Evolutionary conservation across 2,888 invertebrate genomes (phyloP).

Genomic region (Linnaemya tessellans): DNA sequence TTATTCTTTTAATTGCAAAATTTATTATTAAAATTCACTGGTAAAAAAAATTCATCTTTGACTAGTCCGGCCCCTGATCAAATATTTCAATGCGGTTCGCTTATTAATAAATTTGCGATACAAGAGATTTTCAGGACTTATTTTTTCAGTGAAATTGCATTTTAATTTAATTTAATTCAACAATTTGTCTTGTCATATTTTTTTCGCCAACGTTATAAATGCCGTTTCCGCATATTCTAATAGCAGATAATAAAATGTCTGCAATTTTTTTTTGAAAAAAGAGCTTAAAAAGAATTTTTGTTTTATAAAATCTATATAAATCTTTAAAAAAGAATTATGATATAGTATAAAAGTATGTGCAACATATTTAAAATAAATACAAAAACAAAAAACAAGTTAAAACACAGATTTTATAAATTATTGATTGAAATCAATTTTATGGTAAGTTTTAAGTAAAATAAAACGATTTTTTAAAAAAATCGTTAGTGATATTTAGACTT

Average conservation of each 20-base stretch:
- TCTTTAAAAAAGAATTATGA: constrained; percentile 25
- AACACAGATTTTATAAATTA: constrained; percentile 62
- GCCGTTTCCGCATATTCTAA: neutral
- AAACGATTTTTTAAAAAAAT: constrained; percentile 80
- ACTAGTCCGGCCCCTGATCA: no score
- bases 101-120: no score
- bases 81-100: no score
- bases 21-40: no score
- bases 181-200: no score
- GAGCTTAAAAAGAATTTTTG: constrained; percentile 55
- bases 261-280: constrained; percentile 1
- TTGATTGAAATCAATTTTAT: constrained; percentile 62
- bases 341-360: constrained; percentile 61
- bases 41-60: no score
- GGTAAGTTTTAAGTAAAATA: constrained; percentile 74
- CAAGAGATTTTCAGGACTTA: no score
- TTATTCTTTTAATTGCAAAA: no score
- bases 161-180: no score
- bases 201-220: no score
- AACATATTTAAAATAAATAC: constrained; percentile 71
- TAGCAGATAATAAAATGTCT: constrained; percentile 18
- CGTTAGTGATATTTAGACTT: constrained; percentile 83
- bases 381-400: constrained; percentile 47
- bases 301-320: constrained; percentile 22
- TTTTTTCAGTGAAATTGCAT: no score